These are phyloP conservation scores for Monochamus saltuarius DNA, from an alignment of 1,140 invertebrate species.

Conservation along the genomic window DNA sequence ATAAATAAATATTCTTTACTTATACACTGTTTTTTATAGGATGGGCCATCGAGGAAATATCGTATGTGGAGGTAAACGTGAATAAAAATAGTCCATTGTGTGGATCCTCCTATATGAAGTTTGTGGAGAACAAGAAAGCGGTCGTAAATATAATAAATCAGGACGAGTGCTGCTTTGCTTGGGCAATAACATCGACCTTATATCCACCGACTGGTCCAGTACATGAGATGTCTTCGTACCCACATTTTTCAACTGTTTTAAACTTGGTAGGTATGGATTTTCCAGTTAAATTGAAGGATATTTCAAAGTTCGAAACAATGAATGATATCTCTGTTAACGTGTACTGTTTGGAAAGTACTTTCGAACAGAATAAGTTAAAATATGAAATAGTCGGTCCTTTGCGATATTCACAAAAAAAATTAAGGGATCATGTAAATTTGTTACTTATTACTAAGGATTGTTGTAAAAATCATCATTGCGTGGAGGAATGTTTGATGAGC, in stretches of 20 bases:
- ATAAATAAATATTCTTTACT: too few species aligned
- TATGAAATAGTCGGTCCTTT: too few species aligned
- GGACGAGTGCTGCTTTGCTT: conserved; percentile 47
- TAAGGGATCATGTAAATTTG: too few species aligned
- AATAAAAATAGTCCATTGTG: conserved; percentile 41
- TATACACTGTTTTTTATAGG: too few species aligned
- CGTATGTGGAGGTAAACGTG: conserved; percentile 13
- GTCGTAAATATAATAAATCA: conserved; percentile 48
- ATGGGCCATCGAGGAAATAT: neutral
- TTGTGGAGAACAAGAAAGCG: conserved; percentile 46
- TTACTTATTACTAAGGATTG: too few species aligned
- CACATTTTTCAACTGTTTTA: conserved; percentile 18
- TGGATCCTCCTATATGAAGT: conserved; percentile 40
- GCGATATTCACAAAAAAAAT: too few species aligned
- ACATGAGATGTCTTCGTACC: conserved; percentile 21
- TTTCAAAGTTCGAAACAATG: conserved; percentile 47
- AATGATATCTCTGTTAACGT: conserved; percentile 48
- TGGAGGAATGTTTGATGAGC: too few species aligned
- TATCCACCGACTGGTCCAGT: conserved; percentile 36
- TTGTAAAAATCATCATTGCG: too few species aligned
- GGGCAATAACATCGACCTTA: conserved; percentile 44
- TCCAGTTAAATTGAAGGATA: conserved; percentile 49
- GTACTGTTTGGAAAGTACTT: conserved; percentile 27
- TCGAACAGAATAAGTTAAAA: neutral
- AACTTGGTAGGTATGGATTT: conserved; percentile 49